A percentile compares a stretch with the other conserved stretches of the same genome.
Evolutionary conservation across 2,888 invertebrate species (phyloP).

Genomic region (Rhopalosiphum nymphaeae): DNA sequence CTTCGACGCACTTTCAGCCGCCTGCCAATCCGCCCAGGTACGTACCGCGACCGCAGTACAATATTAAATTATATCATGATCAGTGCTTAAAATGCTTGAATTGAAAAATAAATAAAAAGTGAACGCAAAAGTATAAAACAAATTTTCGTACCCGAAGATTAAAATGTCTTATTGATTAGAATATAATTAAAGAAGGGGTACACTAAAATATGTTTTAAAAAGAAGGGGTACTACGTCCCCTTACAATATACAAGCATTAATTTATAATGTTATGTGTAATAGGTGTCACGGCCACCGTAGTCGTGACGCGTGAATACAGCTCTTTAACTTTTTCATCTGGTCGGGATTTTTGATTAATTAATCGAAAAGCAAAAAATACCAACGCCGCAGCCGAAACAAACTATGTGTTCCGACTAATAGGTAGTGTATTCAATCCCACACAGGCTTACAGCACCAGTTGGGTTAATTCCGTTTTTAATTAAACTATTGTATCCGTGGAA

Average conservation of each 20-base stretch:
- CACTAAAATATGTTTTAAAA: background rate
- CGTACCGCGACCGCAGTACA: background rate
- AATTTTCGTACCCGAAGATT: background rate
- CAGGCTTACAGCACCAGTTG: background rate
- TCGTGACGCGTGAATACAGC: background rate
- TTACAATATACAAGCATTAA: background rate
- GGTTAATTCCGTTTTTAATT: constrained; percentile 51
- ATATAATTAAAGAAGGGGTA: background rate
- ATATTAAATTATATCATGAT: background rate
- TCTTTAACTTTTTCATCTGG: constrained; percentile 8
- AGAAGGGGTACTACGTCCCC: background rate
- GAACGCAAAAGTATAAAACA: background rate
- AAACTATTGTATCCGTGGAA: constrained; percentile 33
- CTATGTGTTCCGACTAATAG: background rate
- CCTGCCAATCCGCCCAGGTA: constrained; percentile 62
- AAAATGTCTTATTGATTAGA: background rate
- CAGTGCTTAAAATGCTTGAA: background rate
- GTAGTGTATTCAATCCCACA: constrained; percentile 17
- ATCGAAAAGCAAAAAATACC: background rate
- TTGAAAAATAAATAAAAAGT: background rate
- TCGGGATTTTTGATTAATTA: background rate
- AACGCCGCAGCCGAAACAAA: background rate
- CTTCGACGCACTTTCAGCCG: constrained; percentile 63
- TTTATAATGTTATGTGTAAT: background rate
- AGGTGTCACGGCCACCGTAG: background rate